These are phyloP conservation scores for Aphaenogaster ashmeadi DNA, from an alignment of 1,140 invertebrate species.

Conservation along the genomic window DNA sequence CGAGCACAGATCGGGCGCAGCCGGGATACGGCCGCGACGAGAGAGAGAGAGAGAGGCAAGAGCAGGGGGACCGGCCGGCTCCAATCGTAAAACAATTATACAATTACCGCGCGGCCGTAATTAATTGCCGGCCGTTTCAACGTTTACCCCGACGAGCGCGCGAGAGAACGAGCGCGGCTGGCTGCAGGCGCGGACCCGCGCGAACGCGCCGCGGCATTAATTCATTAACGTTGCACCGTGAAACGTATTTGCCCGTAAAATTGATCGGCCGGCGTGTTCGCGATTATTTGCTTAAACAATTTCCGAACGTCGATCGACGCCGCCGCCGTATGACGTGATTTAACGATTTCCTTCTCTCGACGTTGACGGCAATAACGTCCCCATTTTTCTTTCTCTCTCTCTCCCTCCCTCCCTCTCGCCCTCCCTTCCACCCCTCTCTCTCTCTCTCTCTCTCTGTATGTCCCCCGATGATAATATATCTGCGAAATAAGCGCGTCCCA, in stretches of 20 bases:
- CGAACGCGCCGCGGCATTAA: conserved; percentile 77
- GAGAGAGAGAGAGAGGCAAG: background rate
- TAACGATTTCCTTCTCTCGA: conserved; percentile 61
- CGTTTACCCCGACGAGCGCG: conserved; percentile 74
- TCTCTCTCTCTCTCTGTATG: conserved; percentile 79
- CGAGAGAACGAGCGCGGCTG: conserved; percentile 49
- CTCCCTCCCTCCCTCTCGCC: conserved; percentile 70
- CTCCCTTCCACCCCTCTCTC: conserved; percentile 70
- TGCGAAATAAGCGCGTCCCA: conserved; percentile 80
- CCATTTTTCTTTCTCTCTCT: conserved; percentile 69
- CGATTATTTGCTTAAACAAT: conserved; percentile 83
- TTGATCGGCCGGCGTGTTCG: conserved; percentile 74
- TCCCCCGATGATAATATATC: conserved; percentile 86
- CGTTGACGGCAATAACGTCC: conserved; percentile 56
- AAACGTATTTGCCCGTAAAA: conserved; percentile 82
- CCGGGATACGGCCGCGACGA: conserved; percentile 1
- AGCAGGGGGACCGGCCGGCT: conserved; percentile 10
- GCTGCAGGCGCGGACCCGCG: conserved; percentile 55
- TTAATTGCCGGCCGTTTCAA: conserved; percentile 81
- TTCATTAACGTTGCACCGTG: conserved; percentile 78
- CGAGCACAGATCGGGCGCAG: background rate
- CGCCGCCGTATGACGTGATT: conserved; percentile 67
- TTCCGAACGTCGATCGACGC: conserved; percentile 73
- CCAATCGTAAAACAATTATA: conserved; percentile 84
- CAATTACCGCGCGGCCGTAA: conserved; percentile 81